Base-by-base conservation (phyloP, 2,888 invertebrate genomes). In the Noctua pronuba region DNA sequence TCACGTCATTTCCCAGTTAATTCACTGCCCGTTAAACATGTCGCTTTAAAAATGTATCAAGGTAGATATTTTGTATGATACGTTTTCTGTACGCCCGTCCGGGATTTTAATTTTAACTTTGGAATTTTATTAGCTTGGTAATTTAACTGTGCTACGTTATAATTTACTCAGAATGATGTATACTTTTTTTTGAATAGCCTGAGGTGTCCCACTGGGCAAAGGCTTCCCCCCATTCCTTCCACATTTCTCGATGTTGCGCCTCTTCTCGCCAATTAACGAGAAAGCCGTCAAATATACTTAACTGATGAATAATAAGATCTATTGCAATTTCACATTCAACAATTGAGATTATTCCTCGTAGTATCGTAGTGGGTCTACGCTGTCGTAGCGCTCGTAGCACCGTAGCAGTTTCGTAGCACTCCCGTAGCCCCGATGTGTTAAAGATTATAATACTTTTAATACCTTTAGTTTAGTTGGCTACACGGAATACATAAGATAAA, bases 1-100 rank as follows among this genome's bases (percentile, higher is more conserved):
- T 94, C 93, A 94, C 91, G 91, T 92, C 93, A 94, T 94, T 94
- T 93, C 89, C 87, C 90, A 91, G 92, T 92, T 94, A 94, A 95
- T 94, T 94, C 91, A 92, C 91, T 91, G 92, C 88, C 91, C 91
- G 92, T 92, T 93, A 92, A 94, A 91, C 92, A 93, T 93, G 90
- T 90, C 90, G 87, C 89, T 91, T 84, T 93, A 86, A 93, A 94
- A 93, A 79, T 86, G 65, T 92, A 92, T 93, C 90, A 88, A 92
- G 81, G 77, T 69, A 87, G 83, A 86, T 88, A 87, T 86, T 81
- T 77, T 82, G 84, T 81, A 81, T 58, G 72, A 64, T 77, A 78
- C 67, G 65, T 74, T 84, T 75, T 74, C 55, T 66, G 60, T 79
- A 66, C 55, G 13, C 28, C 0, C n/a, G 75, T 52, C 52, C 55